These are phyloP conservation scores for Pangasius larnaudii DNA, from an alignment of 2,797 vertebrate species.

Conservation along the genomic window DNA sequence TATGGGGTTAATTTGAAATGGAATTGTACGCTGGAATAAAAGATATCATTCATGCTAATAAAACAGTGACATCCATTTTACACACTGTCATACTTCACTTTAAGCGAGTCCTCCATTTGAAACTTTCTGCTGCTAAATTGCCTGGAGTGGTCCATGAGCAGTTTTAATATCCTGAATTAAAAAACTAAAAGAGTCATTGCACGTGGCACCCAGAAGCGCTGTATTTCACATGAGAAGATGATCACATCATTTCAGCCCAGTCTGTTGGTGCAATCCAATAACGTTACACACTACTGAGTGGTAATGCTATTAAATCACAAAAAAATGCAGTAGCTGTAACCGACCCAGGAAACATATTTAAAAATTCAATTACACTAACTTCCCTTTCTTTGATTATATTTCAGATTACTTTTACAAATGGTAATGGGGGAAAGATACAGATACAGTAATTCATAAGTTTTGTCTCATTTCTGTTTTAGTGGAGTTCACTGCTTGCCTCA, in stretches of 20 bases:
- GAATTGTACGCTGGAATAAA: slow-evolving; percentile 20
- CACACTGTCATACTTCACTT: slow-evolving; percentile 40
- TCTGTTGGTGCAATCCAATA: slow-evolving; percentile 11
- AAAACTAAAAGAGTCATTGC: slow-evolving; percentile 34
- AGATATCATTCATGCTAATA: slow-evolving; percentile 40
- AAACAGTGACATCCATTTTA: slow-evolving; percentile 39
- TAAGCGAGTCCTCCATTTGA: slow-evolving; percentile 37
- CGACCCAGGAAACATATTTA: slow-evolving; percentile 27
- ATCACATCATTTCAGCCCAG: slow-evolving; percentile 36
- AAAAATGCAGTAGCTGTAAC: background rate
- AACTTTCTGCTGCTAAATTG: slow-evolving; percentile 39
- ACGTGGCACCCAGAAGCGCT: slow-evolving; percentile 30
- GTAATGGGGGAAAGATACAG: background rate
- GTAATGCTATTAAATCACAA: slow-evolving; percentile 22
- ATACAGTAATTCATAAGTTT: background rate
- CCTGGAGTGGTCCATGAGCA: slow-evolving; percentile 36
- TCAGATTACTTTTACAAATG: slow-evolving; percentile 14
- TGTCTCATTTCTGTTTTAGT: background rate
- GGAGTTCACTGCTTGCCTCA: background rate
- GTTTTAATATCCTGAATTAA: slow-evolving; percentile 46
- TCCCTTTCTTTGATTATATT: slow-evolving; percentile 28
- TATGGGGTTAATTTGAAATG: slow-evolving; percentile 12
- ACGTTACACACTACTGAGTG: slow-evolving; percentile 21
- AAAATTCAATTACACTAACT: slow-evolving; percentile 24
- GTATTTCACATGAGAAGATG: slow-evolving; percentile 21